Conservation (phyloP, 2,797 vertebrate genomes). For the Xenentodon cancila region DNA sequence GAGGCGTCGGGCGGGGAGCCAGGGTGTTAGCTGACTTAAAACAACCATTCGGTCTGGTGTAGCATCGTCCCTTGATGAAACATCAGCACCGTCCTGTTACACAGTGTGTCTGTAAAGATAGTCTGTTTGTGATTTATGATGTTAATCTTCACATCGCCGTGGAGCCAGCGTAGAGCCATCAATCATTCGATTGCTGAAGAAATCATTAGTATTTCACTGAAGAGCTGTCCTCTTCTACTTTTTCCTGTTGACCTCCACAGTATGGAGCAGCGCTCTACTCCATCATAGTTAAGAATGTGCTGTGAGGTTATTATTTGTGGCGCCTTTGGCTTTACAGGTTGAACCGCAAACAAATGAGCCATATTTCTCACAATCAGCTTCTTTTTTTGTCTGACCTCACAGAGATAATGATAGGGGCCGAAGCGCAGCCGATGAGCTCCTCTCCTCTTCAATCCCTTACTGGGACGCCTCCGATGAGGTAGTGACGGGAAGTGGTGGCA, state of each 20-base stretch:
- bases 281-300: slow-evolving; percentile 28
- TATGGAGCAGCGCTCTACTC: slow-evolving; percentile 20
- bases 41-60: slow-evolving; percentile 45
- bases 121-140: slow-evolving; percentile 62
- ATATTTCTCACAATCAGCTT: slow-evolving; percentile 58
- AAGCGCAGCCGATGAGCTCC: slow-evolving; percentile 37
- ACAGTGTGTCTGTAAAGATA: slow-evolving; percentile 25
- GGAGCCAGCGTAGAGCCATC: slow-evolving; percentile 59
- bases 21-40: slow-evolving; percentile 70
- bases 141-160: slow-evolving; percentile 54
- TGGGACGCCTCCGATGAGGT: slow-evolving; percentile 52
- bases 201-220: slow-evolving; percentile 42
- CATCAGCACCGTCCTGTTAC: slow-evolving; percentile 47
- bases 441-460: slow-evolving; percentile 25
- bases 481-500: slow-evolving; percentile 47
- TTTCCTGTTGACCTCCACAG: slow-evolving; percentile 28
- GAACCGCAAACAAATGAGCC: slow-evolving; percentile 56
- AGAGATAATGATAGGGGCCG: slow-evolving; percentile 69
- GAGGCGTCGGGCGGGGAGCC: slow-evolving; percentile 57
- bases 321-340: slow-evolving; percentile 56
- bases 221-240: slow-evolving; percentile 15
- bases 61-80: slow-evolving; percentile 52
- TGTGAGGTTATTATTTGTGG: slow-evolving; percentile 56
- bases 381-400: slow-evolving; percentile 58
- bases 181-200: slow-evolving; percentile 57